Conservation (phyloP, 2,888 invertebrate species). For the Macroteleia sp. region DNA sequence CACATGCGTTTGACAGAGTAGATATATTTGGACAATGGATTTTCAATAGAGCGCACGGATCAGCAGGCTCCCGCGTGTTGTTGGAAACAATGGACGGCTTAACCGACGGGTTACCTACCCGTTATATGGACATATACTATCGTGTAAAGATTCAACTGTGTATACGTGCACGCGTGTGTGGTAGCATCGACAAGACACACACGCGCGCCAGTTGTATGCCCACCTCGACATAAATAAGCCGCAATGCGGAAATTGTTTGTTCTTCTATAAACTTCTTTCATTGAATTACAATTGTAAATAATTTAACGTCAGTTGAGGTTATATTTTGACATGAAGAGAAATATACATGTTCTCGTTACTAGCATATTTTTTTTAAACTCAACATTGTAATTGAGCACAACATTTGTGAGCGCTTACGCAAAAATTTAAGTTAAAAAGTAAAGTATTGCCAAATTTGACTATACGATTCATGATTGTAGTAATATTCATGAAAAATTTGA, state of each 20-base stretch:
- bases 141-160: slow-evolving; percentile 53
- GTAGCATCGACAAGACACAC: slow-evolving; percentile 24
- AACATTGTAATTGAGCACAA: too few species aligned
- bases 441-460: too few species aligned
- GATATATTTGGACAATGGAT: slow-evolving; percentile 80
- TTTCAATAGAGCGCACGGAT: slow-evolving; percentile 79
- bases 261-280: slow-evolving; percentile 19
- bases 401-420: too few species aligned
- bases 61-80: slow-evolving; percentile 73
- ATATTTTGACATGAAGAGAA: too few species aligned
- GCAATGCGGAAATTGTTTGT: slow-evolving; percentile 39
- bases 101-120: slow-evolving; percentile 69
- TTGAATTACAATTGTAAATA: slow-evolving; percentile 36
- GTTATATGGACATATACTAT: slow-evolving; percentile 61
- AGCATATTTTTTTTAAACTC: too few species aligned
- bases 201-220: slow-evolving; percentile 7
- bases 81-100: slow-evolving; percentile 76
- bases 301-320: too few species aligned
- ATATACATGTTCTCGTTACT: too few species aligned
- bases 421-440: too few species aligned
- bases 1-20: slow-evolving; percentile 81
- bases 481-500: too few species aligned
- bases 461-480: too few species aligned
- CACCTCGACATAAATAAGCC: slow-evolving; percentile 34
- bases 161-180: background rate